phyloP scores from a whole-genome alignment of 2,888 invertebrate species.

The Lepeophtheirus nordmannii region DNA sequence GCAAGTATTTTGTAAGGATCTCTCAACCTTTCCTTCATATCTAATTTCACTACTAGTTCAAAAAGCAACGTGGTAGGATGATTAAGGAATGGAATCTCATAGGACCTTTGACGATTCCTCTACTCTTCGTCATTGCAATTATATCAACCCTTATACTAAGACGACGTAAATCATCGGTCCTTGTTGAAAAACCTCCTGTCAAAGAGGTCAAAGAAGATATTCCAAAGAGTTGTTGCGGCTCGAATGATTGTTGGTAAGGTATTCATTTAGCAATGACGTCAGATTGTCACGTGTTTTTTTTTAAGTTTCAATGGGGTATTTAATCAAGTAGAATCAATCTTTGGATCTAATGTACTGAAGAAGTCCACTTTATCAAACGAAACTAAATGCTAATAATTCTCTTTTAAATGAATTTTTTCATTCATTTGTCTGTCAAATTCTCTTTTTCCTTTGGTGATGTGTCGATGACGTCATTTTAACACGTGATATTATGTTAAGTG shows the following conservation, averaged over 20 bases:
- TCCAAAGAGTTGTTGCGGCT: neutral
- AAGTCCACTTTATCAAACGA: no score
- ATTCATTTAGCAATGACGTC: neutral
- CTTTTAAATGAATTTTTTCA: no score
- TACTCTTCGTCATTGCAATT: neutral
- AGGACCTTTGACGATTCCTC: neutral
- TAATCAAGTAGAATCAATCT: no score
- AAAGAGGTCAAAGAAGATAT: neutral
- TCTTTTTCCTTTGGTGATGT: neutral
- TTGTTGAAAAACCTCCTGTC: neutral
- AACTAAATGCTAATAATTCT: no score
- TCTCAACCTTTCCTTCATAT: slow-evolving; percentile 1
- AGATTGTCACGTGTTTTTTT: neutral
- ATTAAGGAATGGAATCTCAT: neutral
- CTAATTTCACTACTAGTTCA: neutral
- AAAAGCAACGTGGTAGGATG: neutral
- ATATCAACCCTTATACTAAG: neutral
- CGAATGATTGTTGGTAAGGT: neutral
- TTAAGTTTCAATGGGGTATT: neutral
- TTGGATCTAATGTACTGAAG: no score
- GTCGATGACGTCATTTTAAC: no score
- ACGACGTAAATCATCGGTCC: neutral
- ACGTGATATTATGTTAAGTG: no score
- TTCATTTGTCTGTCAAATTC: neutral
- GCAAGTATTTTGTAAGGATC: neutral